Conservation (phyloP, 2,888 invertebrate genomes). For the Parelbella ahira region DNA sequence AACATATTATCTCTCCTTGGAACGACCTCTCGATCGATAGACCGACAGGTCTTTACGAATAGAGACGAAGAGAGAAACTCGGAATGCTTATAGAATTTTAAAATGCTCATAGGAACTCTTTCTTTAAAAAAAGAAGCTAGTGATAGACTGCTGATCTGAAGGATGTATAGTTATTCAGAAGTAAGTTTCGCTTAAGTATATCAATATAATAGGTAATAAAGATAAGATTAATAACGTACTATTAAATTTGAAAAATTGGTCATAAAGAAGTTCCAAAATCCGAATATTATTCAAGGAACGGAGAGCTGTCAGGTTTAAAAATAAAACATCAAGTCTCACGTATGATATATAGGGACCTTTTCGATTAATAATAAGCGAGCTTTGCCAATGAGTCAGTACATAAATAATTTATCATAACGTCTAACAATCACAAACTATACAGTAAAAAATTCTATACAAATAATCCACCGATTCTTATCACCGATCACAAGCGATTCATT, state of each 20-base stretch:
- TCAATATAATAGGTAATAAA: no score
- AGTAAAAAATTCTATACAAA: conserved; percentile 67
- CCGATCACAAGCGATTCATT: conserved; percentile 62
- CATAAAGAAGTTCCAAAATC: conserved; percentile 8
- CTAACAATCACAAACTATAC: conserved; percentile 65
- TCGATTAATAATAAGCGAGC: conserved; percentile 10
- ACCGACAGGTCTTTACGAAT: no score
- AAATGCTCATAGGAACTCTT: conserved; percentile 26
- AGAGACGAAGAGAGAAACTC: conserved; percentile 10
- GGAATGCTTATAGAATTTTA: conserved; percentile 31
- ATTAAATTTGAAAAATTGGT: conserved; percentile 20
- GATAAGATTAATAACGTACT: conserved; percentile 6
- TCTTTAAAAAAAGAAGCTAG: conserved; percentile 1
- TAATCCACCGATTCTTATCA: conserved; percentile 58
- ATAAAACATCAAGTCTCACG: background rate
- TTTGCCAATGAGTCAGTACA: conserved; percentile 44
- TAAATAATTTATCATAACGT: conserved; percentile 52
- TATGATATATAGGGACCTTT: background rate
- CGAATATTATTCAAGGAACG: conserved; percentile 5
- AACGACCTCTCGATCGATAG: no score
- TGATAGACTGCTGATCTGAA: background rate
- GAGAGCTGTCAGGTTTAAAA: conserved; percentile 12
- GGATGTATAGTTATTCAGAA: conserved; percentile 7
- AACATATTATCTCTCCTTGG: no score
- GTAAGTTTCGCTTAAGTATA: conserved; percentile 6